Evolutionary conservation across 2,797 vertebrate species (phyloP), one percentile per base, ranked within the genome.

Genomic region (Anomalospiza imberbis): DNA sequence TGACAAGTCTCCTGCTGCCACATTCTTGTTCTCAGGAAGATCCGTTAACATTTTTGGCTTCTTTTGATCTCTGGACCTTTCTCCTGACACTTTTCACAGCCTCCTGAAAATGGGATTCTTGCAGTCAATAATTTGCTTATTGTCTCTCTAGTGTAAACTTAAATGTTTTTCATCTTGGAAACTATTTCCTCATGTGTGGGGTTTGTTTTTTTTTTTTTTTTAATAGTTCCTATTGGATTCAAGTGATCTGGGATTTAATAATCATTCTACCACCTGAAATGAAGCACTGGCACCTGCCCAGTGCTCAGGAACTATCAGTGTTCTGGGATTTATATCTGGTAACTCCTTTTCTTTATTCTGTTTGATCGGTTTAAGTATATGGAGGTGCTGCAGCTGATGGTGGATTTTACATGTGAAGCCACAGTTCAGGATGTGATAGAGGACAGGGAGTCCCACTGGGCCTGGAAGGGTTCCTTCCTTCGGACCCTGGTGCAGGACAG

Each of bases 81-180:
- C 86, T 92, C 53, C 51, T 57, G 50, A 68, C 65, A 60, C 83
- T 95, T 95, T 91, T 93, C 91, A 93, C 92, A 93, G 89, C 68
- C 86, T 89, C 72, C 72, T 91, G 94, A 94, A 95, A 93, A 94
- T 51, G 85, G 72, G 81, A 91, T 91, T 92, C 87, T 77, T 51
- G 31, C 81, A 91, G 86, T 93, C 88, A 94, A 74, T 89, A 74
- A 81, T 83, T 92, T 93, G 81, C 87, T 94, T 92, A 66, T 72
- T 91, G 91, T 95, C 91, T 92, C 94, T 89, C 65, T 60, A 81
- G 79, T 88, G 89, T 95, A 93, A 95, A 93, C 66, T 47, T 65
- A 31, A 71, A 60, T 18, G 68, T 57, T 95, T 93, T 85, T 91
- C 68, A 89, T 88, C 81, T 82, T 20, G 7, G 90, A 94, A 93